Conservation (phyloP, 23 tunicate genomes). For the Ciona savignyi region DNA sequence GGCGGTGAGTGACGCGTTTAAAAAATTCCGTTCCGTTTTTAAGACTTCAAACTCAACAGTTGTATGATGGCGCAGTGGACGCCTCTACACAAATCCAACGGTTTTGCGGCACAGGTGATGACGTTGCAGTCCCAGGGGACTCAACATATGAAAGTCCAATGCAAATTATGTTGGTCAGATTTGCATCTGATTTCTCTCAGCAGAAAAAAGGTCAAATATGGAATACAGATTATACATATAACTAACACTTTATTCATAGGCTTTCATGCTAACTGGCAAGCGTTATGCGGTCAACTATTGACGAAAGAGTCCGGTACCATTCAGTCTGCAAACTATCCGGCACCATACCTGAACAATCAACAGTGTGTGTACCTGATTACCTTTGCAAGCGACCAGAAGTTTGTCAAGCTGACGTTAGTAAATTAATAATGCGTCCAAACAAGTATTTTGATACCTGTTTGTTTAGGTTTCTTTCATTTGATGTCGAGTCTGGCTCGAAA, state of each 20-base stretch:
- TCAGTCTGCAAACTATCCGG: constrained; percentile 82
- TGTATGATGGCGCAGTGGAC: constrained; percentile 67
- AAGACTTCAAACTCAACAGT: too few species aligned
- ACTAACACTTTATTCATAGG: constrained; percentile 16
- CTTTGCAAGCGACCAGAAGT: too few species aligned
- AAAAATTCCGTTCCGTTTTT: too few species aligned
- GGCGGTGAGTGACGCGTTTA: too few species aligned
- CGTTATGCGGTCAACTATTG: constrained; percentile 42
- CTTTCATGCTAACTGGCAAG: constrained; percentile 61
- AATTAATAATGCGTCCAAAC: too few species aligned
- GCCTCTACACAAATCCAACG: constrained; percentile 35
- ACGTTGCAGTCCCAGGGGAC: constrained; percentile 30
- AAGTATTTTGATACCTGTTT: too few species aligned
- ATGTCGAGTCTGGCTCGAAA: too few species aligned
- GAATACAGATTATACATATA: too few species aligned
- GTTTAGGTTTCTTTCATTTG: too few species aligned
- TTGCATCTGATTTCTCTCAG: constrained; percentile 50
- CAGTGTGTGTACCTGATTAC: too few species aligned
- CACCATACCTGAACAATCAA: too few species aligned
- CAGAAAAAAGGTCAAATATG: constrained; percentile 32
- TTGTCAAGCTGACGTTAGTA: too few species aligned
- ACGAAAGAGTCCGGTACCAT: constrained; percentile 36
- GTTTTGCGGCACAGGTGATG: constrained; percentile 52
- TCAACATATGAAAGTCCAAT: constrained; percentile 26
- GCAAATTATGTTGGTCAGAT: constrained; percentile 47